Percentiles rank a stretch among this genome's conserved stretches.
phyloP scores from a whole-genome alignment of 2,888 invertebrate genomes.

The Ectobius pallidus region DNA sequence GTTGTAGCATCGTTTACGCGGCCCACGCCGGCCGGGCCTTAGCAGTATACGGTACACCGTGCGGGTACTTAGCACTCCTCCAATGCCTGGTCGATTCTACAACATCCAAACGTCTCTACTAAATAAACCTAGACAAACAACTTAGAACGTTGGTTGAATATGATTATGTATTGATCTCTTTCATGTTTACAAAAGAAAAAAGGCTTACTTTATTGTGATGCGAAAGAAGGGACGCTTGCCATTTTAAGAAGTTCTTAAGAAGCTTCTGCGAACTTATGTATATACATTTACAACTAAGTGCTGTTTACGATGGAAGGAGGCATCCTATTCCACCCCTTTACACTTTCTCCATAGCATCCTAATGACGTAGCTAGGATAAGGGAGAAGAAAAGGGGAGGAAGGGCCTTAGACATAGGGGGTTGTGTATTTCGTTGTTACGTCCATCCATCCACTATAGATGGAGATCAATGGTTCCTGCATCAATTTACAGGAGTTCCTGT shows the following conservation, averaged over 20 bases:
- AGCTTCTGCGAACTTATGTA: neutral
- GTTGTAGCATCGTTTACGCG: too few species aligned
- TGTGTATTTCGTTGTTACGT: neutral
- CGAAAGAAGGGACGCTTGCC: neutral
- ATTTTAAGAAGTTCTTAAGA: neutral
- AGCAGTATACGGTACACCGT: too few species aligned
- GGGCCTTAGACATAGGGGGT: slow-evolving; percentile 4
- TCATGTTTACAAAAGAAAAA: neutral
- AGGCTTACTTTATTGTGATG: neutral
- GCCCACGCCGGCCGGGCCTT: too few species aligned
- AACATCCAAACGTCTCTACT: too few species aligned
- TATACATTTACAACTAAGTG: slow-evolving; percentile 7
- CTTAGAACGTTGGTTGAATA: neutral
- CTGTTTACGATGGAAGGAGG: neutral
- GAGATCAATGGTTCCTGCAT: slow-evolving; percentile 35
- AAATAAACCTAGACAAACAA: neutral
- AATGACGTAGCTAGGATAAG: slow-evolving; percentile 16
- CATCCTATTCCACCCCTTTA: neutral
- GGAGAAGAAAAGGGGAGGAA: neutral
- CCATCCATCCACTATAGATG: slow-evolving; percentile 13
- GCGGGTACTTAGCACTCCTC: too few species aligned
- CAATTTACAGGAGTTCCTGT: slow-evolving; percentile 32
- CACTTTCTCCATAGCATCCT: slow-evolving; percentile 1
- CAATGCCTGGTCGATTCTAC: too few species aligned
- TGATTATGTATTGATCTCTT: neutral